Evolutionary conservation across 2,888 invertebrate genomes (phyloP).

Genomic region (Melolontha melolontha): DNA sequence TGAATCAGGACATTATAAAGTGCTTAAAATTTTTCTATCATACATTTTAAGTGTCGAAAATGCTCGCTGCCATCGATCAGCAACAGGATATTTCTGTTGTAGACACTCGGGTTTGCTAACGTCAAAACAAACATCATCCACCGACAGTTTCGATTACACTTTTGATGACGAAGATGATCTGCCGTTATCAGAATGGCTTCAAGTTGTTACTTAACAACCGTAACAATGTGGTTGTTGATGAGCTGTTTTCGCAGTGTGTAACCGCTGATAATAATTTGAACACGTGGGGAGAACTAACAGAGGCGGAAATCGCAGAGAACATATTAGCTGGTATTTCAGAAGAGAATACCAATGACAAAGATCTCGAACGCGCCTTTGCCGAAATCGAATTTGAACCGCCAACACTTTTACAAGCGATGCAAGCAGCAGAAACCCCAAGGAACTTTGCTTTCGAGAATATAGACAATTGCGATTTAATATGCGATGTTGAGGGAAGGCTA

Average conservation of each 20-base stretch:
- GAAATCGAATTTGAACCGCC: constrained; percentile 4
- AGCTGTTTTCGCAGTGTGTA: too few species aligned
- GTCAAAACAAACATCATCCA: constrained; percentile 11
- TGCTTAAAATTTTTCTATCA: constrained; percentile 7
- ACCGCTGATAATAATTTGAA: too few species aligned
- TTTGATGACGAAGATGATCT: constrained; percentile 4
- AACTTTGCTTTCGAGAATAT: too few species aligned
- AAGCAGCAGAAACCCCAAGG: constrained; percentile 10
- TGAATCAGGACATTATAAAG: too few species aligned
- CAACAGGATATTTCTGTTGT: constrained; percentile 7
- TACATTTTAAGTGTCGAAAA: not conserved
- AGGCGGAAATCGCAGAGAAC: not conserved
- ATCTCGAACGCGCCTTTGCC: constrained; percentile 3
- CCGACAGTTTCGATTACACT: constrained; percentile 3
- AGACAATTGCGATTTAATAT: too few species aligned
- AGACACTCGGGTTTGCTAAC: constrained; percentile 3
- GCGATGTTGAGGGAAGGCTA: too few species aligned
- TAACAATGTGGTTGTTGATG: constrained; percentile 7
- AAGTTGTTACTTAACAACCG: constrained; percentile 5
- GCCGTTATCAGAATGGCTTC: constrained; percentile 7
- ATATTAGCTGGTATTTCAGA: not conserved
- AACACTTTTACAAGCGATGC: constrained; percentile 5
- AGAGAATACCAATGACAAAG: constrained; percentile 8
- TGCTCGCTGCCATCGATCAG: constrained; percentile 7
- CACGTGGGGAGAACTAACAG: too few species aligned